Percentiles rank a stretch among this genome's conserved stretches.
These are phyloP conservation scores for Neosilurus mollespiculum DNA, from an alignment of 2,797 vertebrate species.

Conservation along the genomic window DNA sequence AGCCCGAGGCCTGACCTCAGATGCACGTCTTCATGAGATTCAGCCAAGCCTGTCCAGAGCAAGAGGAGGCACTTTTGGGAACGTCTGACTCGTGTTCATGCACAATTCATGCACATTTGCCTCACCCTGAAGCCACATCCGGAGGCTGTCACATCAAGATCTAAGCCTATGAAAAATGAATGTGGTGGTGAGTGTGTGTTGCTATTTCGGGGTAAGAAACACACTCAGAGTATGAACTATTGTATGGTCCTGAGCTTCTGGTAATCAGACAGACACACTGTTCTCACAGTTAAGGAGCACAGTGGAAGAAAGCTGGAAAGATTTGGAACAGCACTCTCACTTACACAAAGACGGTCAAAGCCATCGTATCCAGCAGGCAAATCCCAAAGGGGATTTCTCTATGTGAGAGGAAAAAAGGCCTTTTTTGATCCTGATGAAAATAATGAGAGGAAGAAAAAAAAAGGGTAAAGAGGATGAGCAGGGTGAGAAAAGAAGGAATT, in stretches of 20 bases:
- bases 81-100: constrained; percentile 53
- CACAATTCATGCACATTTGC: constrained; percentile 64
- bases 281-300: not conserved
- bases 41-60: constrained; percentile 3
- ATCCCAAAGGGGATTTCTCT: constrained; percentile 30
- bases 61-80: constrained; percentile 41
- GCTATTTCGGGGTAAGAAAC: constrained; percentile 62
- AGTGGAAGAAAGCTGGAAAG: constrained; percentile 16
- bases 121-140: constrained; percentile 42
- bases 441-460: constrained; percentile 34
- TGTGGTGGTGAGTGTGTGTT: constrained; percentile 48
- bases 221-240: constrained; percentile 25
- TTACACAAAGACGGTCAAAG: constrained; percentile 17
- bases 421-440: constrained; percentile 42
- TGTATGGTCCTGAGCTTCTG: constrained; percentile 18
- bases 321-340: constrained; percentile 22
- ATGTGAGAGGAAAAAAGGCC: constrained; percentile 15
- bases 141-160: constrained; percentile 51
- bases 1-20: constrained; percentile 21
- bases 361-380: constrained; percentile 22
- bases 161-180: constrained; percentile 66
- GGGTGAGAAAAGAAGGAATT: constrained; percentile 16
- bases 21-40: constrained; percentile 8
- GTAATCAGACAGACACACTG: constrained; percentile 40
- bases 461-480: constrained; percentile 10